Evolutionary conservation across 2,888 invertebrate genomes (phyloP).

Genomic region (Lepidonotus clava): DNA sequence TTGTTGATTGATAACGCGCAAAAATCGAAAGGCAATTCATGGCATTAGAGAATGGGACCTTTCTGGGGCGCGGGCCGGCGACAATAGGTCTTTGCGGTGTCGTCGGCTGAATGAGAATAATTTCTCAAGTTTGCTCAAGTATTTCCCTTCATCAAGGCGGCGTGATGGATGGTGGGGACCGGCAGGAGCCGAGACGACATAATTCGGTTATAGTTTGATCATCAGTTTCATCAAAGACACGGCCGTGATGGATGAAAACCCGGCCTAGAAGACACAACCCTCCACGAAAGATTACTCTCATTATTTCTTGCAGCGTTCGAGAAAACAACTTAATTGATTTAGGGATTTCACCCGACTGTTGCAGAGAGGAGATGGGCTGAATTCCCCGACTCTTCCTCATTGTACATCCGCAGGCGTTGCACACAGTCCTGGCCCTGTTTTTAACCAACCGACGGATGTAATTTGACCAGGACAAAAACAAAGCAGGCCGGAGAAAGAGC

Average conservation of each 20-base stretch:
- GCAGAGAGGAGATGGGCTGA: conserved; percentile 25
- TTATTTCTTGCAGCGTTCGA: conserved; percentile 33
- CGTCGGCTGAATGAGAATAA: conserved; percentile 42
- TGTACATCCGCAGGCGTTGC: neutral
- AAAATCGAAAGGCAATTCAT: conserved; percentile 43
- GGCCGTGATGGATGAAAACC: conserved; percentile 21
- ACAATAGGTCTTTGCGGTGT: conserved; percentile 26
- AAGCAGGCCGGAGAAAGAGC: too few species aligned
- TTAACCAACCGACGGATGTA: too few species aligned
- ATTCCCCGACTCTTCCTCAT: neutral
- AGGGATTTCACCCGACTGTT: conserved; percentile 35
- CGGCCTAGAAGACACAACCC: conserved; percentile 24
- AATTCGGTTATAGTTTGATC: conserved; percentile 48
- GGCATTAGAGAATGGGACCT: conserved; percentile 36
- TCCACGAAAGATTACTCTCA: conserved; percentile 48
- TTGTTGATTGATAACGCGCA: conserved; percentile 37
- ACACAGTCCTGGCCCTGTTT: too few species aligned
- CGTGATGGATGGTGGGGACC: conserved; percentile 13
- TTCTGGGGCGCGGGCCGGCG: neutral
- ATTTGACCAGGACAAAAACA: too few species aligned
- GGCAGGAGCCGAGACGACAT: neutral
- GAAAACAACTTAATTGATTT: conserved; percentile 53
- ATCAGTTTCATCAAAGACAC: conserved; percentile 12
- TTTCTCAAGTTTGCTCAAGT: conserved; percentile 53
- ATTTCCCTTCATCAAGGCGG: conserved; percentile 15